Conservation (phyloP, 2,797 vertebrate species). For the Clamator glandarius region DNA sequence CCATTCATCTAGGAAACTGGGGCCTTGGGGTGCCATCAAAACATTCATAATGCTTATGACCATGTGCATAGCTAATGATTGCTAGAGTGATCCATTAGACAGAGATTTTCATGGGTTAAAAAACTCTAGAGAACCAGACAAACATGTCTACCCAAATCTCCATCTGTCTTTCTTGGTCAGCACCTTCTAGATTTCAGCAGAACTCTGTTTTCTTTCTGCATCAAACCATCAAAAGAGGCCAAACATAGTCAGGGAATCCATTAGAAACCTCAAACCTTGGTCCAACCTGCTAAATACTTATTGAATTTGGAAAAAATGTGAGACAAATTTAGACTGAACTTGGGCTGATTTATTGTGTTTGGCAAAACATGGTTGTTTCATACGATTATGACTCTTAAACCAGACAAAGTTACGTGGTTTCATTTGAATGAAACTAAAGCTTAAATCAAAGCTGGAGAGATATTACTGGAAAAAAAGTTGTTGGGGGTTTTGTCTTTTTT, state of each 20-base stretch:
- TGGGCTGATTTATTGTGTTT: slow-evolving; percentile 50
- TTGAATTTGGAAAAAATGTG: slow-evolving; percentile 56
- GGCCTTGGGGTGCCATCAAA: neutral
- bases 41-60: neutral
- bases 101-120: neutral
- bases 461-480: slow-evolving; percentile 30
- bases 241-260: slow-evolving; percentile 1
- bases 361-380: slow-evolving; percentile 41
- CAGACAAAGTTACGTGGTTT: slow-evolving; percentile 55
- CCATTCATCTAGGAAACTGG: neutral
- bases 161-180: neutral
- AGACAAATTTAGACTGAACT: slow-evolving; percentile 54
- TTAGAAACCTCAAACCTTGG: slow-evolving; percentile 53
- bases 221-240: neutral
- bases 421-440: slow-evolving; percentile 49
- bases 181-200: neutral
- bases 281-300: slow-evolving; percentile 59
- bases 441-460: slow-evolving; percentile 50
- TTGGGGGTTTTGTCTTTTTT: neutral
- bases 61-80: neutral
- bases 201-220: slow-evolving; percentile 24
- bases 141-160: neutral
- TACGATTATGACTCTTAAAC: slow-evolving; percentile 35
- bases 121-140: neutral
- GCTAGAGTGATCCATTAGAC: neutral